These are phyloP conservation scores for Leptopilina clavipes DNA, from an alignment of 1,140 invertebrate species.

Conservation along the genomic window DNA sequence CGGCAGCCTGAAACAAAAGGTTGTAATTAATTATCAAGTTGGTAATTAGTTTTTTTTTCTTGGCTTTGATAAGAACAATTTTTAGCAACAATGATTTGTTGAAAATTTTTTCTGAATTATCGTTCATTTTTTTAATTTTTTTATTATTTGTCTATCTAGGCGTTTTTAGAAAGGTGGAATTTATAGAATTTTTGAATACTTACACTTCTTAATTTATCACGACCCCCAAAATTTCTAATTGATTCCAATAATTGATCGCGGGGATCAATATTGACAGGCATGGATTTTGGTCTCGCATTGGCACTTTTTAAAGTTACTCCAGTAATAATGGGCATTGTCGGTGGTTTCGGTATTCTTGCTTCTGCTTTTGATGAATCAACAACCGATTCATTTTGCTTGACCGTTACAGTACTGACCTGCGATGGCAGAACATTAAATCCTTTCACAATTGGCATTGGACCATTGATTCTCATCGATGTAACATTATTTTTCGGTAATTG, in stretches of 20 bases:
- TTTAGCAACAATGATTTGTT: too few species aligned
- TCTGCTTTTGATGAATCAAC: constrained; percentile 35
- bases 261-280: constrained; percentile 72
- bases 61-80: too few species aligned
- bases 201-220: constrained; percentile 76
- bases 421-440: constrained; percentile 55
- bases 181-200: constrained; percentile 49
- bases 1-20: constrained; percentile 52
- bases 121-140: too few species aligned
- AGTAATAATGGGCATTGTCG: constrained; percentile 72
- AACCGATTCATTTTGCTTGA: constrained; percentile 38
- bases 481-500: constrained; percentile 28
- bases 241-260: constrained; percentile 82
- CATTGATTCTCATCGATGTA: constrained; percentile 40
- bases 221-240: constrained; percentile 82
- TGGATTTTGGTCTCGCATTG: constrained; percentile 59
- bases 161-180: too few species aligned
- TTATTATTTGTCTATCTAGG: neutral
- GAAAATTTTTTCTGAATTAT: neutral
- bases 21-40: neutral
- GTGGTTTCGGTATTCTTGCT: constrained; percentile 56
- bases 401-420: constrained; percentile 39
- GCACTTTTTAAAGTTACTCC: constrained; percentile 70
- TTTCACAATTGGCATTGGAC: constrained; percentile 58
- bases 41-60: too few species aligned